Conservation (phyloP, 1,140 invertebrate species). For the Drosophila takahashii region DNA sequence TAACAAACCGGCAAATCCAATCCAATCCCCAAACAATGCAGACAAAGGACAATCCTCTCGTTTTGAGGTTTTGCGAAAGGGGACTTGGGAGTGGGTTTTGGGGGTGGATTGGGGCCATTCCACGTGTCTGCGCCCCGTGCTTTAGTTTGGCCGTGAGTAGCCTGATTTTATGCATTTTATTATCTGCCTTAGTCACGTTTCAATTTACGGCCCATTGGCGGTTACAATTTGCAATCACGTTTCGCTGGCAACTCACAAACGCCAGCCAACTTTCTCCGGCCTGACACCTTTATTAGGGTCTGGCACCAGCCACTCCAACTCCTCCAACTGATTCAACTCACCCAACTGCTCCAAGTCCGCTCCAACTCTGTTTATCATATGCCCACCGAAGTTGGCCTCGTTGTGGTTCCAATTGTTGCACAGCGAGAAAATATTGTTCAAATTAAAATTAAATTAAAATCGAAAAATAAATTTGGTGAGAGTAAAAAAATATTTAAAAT, state of each 20-base stretch:
- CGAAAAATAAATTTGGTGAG: too few relatives aligned
- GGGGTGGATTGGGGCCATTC: conserved; percentile 11
- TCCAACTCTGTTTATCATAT: conserved; percentile 74
- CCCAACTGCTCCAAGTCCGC: conserved; percentile 46
- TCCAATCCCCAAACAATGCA: conserved; percentile 45
- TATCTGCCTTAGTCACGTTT: conserved; percentile 84
- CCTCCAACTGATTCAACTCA: conserved; percentile 39
- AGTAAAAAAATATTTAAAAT: too few relatives aligned
- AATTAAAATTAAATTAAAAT: background rate
- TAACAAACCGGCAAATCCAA: conserved; percentile 43
- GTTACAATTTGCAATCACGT: conserved; percentile 84
- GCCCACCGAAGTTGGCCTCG: conserved; percentile 57
- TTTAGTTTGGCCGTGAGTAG: conserved; percentile 57
- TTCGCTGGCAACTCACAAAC: conserved; percentile 44
- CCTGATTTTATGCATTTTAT: conserved; percentile 84
- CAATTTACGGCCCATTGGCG: conserved; percentile 84
- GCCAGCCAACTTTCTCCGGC: conserved; percentile 61
- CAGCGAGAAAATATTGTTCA: background rate
- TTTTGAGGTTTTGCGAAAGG: conserved; percentile 1
- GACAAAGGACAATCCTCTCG: conserved; percentile 18
- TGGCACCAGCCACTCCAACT: conserved; percentile 53
- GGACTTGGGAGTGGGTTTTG: too few relatives aligned
- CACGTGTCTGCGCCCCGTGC: conserved; percentile 60
- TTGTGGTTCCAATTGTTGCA: conserved; percentile 36
- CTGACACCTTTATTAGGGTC: conserved; percentile 77